Evolutionary conservation across 2,888 invertebrate species (phyloP).

Genomic region (Agrilus mali): DNA sequence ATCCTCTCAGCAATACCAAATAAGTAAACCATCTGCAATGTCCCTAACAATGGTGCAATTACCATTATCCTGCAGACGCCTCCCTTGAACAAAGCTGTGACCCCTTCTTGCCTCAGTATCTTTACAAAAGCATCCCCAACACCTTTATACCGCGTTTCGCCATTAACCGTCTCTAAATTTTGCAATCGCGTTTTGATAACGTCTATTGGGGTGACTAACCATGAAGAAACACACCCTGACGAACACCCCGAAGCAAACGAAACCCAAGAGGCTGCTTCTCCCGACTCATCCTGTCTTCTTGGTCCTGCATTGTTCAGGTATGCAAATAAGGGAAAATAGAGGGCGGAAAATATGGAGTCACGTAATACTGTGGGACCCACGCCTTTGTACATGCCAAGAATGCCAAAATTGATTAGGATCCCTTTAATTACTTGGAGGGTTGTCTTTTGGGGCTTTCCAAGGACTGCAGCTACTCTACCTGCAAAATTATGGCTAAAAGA

Average conservation of each 20-base stretch:
- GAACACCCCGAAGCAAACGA: neutral
- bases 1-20: constrained; percentile 41
- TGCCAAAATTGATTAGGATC: neutral
- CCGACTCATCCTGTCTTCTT: neutral
- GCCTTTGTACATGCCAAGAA: constrained; percentile 2
- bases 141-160: neutral
- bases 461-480: no score
- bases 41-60: constrained; percentile 90
- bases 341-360: neutral
- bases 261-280: neutral
- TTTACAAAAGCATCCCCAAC: neutral
- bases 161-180: neutral
- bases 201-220: constrained; percentile 1
- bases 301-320: neutral
- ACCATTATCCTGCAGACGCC: constrained; percentile 89
- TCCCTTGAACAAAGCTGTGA: constrained; percentile 69
- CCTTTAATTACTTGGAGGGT: no score
- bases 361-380: neutral
- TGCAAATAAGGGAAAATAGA: constrained; percentile 2
- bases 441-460: no score
- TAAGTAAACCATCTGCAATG: constrained; percentile 90
- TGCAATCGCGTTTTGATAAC: constrained; percentile 2
- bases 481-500: no score
- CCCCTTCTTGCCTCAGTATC: neutral
- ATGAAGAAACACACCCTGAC: neutral